Evolutionary conservation across 2,888 invertebrate species (phyloP).

Genomic region (Cheilosia pagana): DNA sequence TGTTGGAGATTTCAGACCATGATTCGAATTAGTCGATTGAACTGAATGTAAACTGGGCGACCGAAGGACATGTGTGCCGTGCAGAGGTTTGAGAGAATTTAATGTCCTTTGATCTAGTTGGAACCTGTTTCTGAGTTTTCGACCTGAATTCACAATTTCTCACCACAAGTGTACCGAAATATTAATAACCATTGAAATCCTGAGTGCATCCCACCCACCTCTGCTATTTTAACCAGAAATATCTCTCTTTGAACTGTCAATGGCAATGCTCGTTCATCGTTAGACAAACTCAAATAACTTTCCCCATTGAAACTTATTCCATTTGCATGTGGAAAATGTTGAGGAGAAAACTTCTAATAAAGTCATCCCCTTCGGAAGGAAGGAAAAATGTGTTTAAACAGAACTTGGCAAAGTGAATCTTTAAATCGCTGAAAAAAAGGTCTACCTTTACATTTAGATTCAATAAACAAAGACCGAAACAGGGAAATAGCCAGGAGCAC

Average conservation of each 20-base stretch:
- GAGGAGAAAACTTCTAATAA: conserved; percentile 35
- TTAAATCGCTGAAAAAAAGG: conserved; percentile 29
- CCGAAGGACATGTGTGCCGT: too few species aligned
- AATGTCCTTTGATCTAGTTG: not conserved
- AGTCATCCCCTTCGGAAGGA: conserved; percentile 24
- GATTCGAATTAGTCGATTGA: conserved; percentile 45
- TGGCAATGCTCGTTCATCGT: not conserved
- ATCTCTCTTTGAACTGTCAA: conserved; percentile 2
- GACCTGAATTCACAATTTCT: too few species aligned
- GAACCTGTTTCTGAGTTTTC: too few species aligned
- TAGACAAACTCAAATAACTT: conserved; percentile 15
- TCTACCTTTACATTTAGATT: conserved; percentile 52
- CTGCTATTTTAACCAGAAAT: not conserved
- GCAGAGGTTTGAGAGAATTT: too few species aligned
- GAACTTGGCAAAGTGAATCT: conserved; percentile 43
- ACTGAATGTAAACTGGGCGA: conserved; percentile 10
- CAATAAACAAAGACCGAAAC: conserved; percentile 25
- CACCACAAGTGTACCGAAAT: too few species aligned
- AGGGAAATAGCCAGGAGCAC: conserved; percentile 24
- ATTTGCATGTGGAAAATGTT: conserved; percentile 39
- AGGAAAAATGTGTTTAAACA: not conserved
- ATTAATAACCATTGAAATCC: too few species aligned
- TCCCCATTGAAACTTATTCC: conserved; percentile 27
- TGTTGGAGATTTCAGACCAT: conserved; percentile 39
- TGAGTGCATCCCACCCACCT: not conserved